Conservation (phyloP, 2,113 vertebrate species). For the Rutilus rutilus region DNA sequence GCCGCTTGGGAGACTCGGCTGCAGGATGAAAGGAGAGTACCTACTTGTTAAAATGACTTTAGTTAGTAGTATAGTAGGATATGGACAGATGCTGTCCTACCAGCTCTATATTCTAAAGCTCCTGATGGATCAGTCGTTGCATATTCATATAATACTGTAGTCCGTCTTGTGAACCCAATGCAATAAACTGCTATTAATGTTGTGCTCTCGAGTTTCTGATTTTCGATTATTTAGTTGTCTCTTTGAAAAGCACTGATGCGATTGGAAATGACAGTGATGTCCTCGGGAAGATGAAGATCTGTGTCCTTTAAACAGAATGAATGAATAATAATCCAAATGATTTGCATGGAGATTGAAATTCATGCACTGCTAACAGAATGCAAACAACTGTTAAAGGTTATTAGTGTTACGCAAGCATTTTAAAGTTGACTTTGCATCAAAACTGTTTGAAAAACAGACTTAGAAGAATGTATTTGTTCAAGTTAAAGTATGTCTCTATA, state of each 20-base stretch:
- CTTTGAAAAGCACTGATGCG: neutral
- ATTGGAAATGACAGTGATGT: slow-evolving; percentile 1
- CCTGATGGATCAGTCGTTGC: neutral
- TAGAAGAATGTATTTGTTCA: neutral
- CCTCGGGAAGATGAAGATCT: slow-evolving; percentile 7
- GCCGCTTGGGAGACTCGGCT: slow-evolving; percentile 74
- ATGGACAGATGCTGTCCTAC: neutral
- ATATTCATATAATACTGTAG: slow-evolving; percentile 2
- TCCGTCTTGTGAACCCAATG: neutral
- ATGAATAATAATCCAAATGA: neutral
- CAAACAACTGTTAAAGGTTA: neutral
- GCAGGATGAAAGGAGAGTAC: neutral
- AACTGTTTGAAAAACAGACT: neutral
- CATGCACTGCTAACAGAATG: slow-evolving; percentile 14
- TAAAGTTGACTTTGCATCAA: neutral
- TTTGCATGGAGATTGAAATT: slow-evolving; percentile 5
- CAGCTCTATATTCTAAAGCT: too few species aligned
- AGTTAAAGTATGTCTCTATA: neutral
- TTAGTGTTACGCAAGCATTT: neutral
- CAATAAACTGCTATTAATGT: neutral
- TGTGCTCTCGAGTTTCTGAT: slow-evolving; percentile 1
- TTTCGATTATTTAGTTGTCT: slow-evolving; percentile 1
- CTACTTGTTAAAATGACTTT: too few species aligned
- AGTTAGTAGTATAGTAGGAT: too few species aligned
- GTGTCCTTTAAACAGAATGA: slow-evolving; percentile 12